phyloP scores from a whole-genome alignment of 1,140 invertebrate genomes.

The Monochamus saltuarius region DNA sequence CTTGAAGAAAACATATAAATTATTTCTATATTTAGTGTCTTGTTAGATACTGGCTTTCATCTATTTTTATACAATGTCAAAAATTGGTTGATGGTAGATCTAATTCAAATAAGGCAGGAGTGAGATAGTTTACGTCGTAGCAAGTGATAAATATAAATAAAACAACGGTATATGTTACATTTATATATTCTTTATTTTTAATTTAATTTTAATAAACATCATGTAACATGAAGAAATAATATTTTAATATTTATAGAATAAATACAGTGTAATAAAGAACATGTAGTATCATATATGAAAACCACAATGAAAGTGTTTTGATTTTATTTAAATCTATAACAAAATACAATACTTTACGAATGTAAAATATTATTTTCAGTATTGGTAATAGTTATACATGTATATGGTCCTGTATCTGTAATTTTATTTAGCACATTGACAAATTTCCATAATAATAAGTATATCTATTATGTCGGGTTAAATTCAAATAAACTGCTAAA shows the following conservation, averaged over 20 bases:
- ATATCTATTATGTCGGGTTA: neutral
- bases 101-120: too few species aligned
- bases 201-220: conserved; percentile 27
- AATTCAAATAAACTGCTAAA: neutral
- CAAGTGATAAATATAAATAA: neutral
- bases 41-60: too few species aligned
- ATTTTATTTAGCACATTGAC: conserved; percentile 8
- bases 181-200: conserved; percentile 28
- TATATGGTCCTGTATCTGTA: conserved; percentile 23
- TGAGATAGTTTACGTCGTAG: too few species aligned
- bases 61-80: too few species aligned
- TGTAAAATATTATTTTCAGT: conserved; percentile 17
- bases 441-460: conserved; percentile 18
- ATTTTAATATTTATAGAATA: conserved; percentile 24
- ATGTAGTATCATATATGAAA: conserved; percentile 22
- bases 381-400: conserved; percentile 22
- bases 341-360: conserved; percentile 21
- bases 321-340: conserved; percentile 25
- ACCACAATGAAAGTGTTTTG: conserved; percentile 21
- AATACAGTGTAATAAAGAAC: conserved; percentile 27
- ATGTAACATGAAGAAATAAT: conserved; percentile 28
- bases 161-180: neutral
- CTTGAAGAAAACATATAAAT: too few species aligned
- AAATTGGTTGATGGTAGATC: too few species aligned
- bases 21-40: too few species aligned